Evolutionary conservation across 2,797 vertebrate species (phyloP).

Genomic region (Peromyscus eremicus): DNA sequence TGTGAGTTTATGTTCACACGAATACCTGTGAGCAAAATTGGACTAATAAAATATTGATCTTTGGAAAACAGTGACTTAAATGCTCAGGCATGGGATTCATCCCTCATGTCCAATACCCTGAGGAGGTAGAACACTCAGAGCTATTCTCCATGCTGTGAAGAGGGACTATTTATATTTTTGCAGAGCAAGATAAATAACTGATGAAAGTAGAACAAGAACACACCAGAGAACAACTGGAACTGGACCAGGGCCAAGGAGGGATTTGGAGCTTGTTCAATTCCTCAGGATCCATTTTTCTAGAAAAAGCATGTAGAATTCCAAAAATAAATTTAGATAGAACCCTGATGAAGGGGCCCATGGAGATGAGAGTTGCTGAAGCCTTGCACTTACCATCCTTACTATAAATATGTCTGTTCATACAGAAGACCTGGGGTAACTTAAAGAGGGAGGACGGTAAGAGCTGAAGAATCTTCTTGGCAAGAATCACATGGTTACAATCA

Average conservation of each 20-base stretch:
- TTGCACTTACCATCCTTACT: background rate
- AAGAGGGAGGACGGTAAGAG: background rate
- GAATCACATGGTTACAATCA: background rate
- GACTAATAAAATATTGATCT: background rate
- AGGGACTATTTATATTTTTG: background rate
- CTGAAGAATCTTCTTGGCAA: background rate
- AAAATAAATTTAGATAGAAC: background rate
- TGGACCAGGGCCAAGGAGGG: too few species aligned
- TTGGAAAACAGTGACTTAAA: background rate
- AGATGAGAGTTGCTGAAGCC: background rate
- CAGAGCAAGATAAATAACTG: background rate
- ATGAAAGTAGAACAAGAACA: background rate
- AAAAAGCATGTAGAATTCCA: constrained; percentile 21
- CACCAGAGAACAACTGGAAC: background rate
- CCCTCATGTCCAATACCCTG: background rate
- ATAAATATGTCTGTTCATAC: background rate
- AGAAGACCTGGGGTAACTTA: background rate
- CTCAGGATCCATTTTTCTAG: background rate
- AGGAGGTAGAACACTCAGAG: background rate
- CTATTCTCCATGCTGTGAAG: background rate
- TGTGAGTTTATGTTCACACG: background rate
- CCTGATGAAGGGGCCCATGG: background rate
- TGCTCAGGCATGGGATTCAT: background rate
- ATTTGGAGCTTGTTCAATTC: background rate
- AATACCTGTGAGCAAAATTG: background rate